A percentile compares a stretch with the other conserved stretches of the same genome.
These are phyloP conservation scores for Acronicta aceris DNA, from an alignment of 2,888 invertebrate genomes.

Conservation along the genomic window DNA sequence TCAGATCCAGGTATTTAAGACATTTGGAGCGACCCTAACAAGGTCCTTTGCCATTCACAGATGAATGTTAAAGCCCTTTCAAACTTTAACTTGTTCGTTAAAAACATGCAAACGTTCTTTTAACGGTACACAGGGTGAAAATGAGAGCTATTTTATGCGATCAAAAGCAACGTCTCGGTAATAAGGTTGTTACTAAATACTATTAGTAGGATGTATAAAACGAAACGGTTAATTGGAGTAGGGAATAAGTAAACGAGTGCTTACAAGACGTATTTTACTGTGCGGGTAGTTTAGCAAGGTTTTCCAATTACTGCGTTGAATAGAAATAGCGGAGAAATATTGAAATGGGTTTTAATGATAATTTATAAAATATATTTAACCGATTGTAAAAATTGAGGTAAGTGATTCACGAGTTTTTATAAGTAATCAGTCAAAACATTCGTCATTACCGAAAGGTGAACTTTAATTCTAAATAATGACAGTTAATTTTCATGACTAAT, in stretches of 20 bases:
- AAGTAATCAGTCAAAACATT: no score
- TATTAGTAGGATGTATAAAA: constrained; percentile 53
- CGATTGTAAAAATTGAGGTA: no score
- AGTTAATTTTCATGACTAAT: no score
- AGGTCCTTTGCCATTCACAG: constrained; percentile 79
- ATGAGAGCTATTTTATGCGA: constrained; percentile 74
- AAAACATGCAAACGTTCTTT: constrained; percentile 75
- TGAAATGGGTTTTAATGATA: constrained; percentile 1
- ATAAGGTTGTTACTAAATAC: constrained; percentile 69
- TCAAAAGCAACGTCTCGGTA: constrained; percentile 70
- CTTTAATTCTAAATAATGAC: no score
- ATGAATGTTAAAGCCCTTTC: constrained; percentile 76
- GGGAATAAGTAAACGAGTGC: constrained; percentile 40
- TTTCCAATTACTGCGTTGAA: constrained; percentile 23
- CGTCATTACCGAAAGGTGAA: no score
- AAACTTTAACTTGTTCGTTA: constrained; percentile 79
- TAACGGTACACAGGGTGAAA: constrained; percentile 62
- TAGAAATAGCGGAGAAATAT: background rate
- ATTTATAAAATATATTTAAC: background rate
- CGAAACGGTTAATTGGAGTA: constrained; percentile 63
- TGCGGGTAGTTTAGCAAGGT: constrained; percentile 15
- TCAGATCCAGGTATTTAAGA: constrained; percentile 77
- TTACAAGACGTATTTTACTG: constrained; percentile 22
- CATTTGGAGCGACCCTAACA: constrained; percentile 81
- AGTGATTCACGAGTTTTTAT: no score